These are phyloP conservation scores for Geotria australis DNA, from an alignment of 2,797 vertebrate genomes.

Conservation along the genomic window DNA sequence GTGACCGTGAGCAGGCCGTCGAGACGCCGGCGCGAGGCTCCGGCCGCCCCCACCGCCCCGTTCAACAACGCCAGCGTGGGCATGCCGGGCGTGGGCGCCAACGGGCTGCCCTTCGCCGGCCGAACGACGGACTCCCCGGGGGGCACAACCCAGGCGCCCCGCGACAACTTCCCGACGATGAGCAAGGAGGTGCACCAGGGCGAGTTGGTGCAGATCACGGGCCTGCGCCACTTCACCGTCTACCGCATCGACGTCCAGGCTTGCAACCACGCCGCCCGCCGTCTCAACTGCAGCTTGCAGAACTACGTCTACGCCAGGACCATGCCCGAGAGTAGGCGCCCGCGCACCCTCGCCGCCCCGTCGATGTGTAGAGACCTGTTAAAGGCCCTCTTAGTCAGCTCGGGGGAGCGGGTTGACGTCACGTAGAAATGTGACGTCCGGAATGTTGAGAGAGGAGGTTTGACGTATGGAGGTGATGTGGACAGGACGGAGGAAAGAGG, in stretches of 20 bases:
- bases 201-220: constrained; percentile 41
- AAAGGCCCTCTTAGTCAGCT: neutral
- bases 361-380: neutral
- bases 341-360: neutral
- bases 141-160: constrained; percentile 3
- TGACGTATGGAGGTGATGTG: no score
- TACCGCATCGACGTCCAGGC: constrained; percentile 92
- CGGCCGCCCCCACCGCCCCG: neutral
- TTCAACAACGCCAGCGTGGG: neutral
- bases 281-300: constrained; percentile 48
- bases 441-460: no score
- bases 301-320: constrained; percentile 81
- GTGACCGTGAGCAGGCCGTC: no score
- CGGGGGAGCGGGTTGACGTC: no score
- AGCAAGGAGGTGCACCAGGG: constrained; percentile 24
- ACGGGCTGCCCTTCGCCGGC: no score
- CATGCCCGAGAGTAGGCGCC: constrained; percentile 47
- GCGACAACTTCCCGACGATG: constrained; percentile 11
- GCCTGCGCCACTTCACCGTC: constrained; percentile 60
- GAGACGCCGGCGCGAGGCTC: neutral
- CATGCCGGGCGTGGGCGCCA: neutral
- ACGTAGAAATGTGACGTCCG: no score
- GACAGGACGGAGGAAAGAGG: no score
- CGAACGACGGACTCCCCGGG: neutral
- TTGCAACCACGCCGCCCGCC: constrained; percentile 57